phyloP scores from a whole-genome alignment of 2,113 vertebrate genomes.

The human (Homo sapiens) region DNA sequence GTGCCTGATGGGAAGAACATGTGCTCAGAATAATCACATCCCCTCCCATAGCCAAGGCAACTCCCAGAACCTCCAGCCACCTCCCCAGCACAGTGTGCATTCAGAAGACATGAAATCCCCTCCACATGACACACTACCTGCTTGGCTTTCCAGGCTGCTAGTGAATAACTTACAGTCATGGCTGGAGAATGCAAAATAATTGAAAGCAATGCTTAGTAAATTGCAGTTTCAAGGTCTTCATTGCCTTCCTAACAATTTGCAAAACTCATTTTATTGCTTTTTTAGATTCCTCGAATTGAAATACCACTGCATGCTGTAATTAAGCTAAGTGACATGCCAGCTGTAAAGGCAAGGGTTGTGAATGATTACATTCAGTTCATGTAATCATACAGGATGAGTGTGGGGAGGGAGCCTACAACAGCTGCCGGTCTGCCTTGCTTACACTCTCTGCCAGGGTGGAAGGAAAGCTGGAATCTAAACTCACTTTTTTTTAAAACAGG shows the following conservation, averaged over 20 bases:
- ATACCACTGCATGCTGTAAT: conserved; percentile 62
- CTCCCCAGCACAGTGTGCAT: neutral
- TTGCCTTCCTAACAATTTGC: conserved; percentile 68
- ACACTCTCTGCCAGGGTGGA: neutral
- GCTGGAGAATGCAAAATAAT: conserved; percentile 66
- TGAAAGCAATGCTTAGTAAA: conserved; percentile 59
- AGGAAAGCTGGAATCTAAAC: neutral
- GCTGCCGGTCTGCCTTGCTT: conserved; percentile 33
- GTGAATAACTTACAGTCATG: conserved; percentile 49
- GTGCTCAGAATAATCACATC: neutral
- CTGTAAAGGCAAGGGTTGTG: conserved; percentile 64
- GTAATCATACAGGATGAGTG: neutral
- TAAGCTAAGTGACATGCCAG: conserved; percentile 67
- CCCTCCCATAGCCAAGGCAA: neutral
- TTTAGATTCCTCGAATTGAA: conserved; percentile 63
- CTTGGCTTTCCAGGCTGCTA: conserved; percentile 46
- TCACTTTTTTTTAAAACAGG: too few species aligned
- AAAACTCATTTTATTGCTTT: conserved; percentile 71
- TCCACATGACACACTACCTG: neutral
- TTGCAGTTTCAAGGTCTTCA: conserved; percentile 60
- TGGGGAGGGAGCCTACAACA: neutral
- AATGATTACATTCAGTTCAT: conserved; percentile 43
- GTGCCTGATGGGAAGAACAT: neutral
- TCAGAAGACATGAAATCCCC: neutral
- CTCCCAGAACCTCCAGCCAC: neutral